Evolutionary conservation across 1,140 invertebrate species (phyloP).

Genomic region (Maconellicoccus hirsutus): DNA sequence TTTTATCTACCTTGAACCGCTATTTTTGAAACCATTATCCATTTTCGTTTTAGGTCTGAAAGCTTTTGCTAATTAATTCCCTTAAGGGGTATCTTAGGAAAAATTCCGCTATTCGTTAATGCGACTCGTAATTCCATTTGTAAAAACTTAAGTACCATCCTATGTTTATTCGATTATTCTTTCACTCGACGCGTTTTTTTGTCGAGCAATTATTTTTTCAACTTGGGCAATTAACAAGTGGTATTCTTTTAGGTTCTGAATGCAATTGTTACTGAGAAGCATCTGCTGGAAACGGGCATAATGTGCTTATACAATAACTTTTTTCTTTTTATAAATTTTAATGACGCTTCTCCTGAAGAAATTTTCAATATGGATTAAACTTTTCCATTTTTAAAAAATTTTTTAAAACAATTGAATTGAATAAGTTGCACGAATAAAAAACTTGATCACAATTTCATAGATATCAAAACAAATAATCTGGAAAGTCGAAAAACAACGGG

Average conservation of each 20-base stretch:
- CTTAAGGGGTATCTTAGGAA: conserved; percentile 3
- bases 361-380: too few species aligned
- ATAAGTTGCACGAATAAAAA: too few species aligned
- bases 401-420: too few species aligned
- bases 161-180: neutral
- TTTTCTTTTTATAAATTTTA: too few species aligned
- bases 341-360: too few species aligned
- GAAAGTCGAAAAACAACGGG: too few species aligned
- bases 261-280: neutral
- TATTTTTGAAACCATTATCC: conserved; percentile 5
- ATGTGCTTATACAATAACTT: too few species aligned
- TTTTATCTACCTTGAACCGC: neutral
- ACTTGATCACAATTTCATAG: too few species aligned
- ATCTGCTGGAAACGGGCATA: too few species aligned
- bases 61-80: conserved; percentile 5
- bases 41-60: conserved; percentile 4
- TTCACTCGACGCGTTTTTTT: neutral
- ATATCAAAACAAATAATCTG: too few species aligned
- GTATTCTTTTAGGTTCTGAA: neutral
- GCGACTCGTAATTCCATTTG: conserved; percentile 7
- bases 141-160: neutral
- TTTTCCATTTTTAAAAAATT: too few species aligned
- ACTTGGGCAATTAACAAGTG: neutral
- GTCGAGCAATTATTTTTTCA: neutral
- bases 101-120: conserved; percentile 1